A percentile compares a stretch with the other conserved stretches of the same genome.
Conservation (phyloP, 2,113 vertebrate species). For the Catharus minimus region DNA sequence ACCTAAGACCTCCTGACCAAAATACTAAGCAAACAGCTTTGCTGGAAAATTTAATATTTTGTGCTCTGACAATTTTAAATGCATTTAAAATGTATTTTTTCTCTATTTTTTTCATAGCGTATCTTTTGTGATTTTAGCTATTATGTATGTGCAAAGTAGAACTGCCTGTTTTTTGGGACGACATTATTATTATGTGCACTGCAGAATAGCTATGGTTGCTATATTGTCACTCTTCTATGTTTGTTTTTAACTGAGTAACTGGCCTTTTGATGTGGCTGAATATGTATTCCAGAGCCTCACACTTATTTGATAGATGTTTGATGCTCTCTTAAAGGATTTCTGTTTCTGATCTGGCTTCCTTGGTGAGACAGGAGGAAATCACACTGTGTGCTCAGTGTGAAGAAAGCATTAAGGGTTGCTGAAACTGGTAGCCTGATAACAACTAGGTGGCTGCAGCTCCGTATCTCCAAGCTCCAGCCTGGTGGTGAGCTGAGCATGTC, state of each 20-base stretch:
- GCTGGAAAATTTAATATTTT: background rate
- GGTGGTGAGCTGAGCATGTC: background rate
- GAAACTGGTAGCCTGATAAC: background rate
- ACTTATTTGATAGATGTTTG: background rate
- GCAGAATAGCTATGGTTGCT: background rate
- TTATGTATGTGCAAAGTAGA: background rate
- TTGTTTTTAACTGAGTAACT: background rate
- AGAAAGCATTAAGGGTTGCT: background rate
- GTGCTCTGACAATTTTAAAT: background rate
- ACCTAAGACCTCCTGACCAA: background rate
- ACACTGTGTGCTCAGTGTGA: background rate
- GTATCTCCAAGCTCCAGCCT: background rate
- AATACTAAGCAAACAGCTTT: background rate
- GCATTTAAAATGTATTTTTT: background rate
- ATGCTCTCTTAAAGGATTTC: background rate
- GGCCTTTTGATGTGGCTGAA: background rate
- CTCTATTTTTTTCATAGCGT: background rate
- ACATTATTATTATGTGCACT: background rate
- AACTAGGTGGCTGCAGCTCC: background rate
- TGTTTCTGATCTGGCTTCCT: conserved; percentile 33
- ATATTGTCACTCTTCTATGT: background rate
- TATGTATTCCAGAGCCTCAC: background rate
- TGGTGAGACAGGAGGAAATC: conserved; percentile 9
- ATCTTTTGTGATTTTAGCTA: background rate
- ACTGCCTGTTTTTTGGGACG: accelerated